These are phyloP conservation scores for Chrysomallon squamiferum DNA, from an alignment of 1,140 invertebrate genomes.

Conservation along the genomic window DNA sequence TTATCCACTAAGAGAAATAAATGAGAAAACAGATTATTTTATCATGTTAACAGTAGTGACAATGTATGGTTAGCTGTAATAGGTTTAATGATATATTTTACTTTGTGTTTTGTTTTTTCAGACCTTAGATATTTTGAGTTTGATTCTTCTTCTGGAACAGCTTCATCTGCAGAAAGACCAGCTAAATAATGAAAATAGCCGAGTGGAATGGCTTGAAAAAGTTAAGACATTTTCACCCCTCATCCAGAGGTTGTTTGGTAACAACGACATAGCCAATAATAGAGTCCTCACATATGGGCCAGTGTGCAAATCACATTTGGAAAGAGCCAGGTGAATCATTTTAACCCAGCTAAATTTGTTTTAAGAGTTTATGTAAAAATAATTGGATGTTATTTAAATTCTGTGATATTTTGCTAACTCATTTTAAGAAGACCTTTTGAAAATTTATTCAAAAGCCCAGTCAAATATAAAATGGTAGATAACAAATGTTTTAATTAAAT, in stretches of 20 bases:
- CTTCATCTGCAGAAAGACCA: conserved; percentile 4
- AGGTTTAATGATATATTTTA: not conserved
- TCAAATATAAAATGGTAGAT: not conserved
- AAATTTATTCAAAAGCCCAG: not conserved
- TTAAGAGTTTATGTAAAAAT: not conserved
- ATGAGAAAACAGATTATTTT: too few species aligned
- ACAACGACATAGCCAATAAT: too few species aligned
- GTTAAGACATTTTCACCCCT: conserved; percentile 6
- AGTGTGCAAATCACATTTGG: not conserved
- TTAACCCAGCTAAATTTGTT: not conserved
- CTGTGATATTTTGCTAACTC: not conserved
- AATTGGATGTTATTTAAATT: not conserved
- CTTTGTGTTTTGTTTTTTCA: too few species aligned
- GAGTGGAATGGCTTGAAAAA: conserved; percentile 3
- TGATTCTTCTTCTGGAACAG: conserved; percentile 14
- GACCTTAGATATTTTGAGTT: conserved; percentile 10
- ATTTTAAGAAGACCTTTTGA: not conserved
- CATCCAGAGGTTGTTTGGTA: conserved; percentile 1
- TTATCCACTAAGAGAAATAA: too few species aligned
- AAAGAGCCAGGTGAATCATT: not conserved
- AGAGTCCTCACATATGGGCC: not conserved
- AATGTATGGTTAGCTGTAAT: not conserved
- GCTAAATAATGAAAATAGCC: not conserved
- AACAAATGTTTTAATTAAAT: too few species aligned
- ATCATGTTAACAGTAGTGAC: not conserved